Base-by-base conservation (phyloP, 1,140 invertebrate species). In the Atta colombica region DNA sequence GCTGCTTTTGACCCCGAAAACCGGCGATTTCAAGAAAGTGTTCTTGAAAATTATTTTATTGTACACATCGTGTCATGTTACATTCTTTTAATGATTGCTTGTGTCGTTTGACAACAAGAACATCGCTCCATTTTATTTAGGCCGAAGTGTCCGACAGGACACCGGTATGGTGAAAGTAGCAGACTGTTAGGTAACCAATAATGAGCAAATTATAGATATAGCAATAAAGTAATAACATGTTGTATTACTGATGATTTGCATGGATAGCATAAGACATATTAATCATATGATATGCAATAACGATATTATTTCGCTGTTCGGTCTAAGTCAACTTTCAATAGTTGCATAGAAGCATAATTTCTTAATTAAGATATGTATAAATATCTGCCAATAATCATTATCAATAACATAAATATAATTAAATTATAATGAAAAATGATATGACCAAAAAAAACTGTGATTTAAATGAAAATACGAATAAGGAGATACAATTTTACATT, bases 1-100 rank as follows among this genome's bases (percentile, higher is more conserved):
- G 51, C 77, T 58, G 85, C 66, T 63, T 85, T 28, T 78, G 89
- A 90, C 89, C 88, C 78, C 88, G 74, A 89, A 87, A 87, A 6
- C 72, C 69, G 69, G 86, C 25, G 63, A 31, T 77, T 82, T 63
- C 35, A 51, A 86, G 84, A 77, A 69, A 86, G 4, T 28, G 53
- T 51, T 61, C 39, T 75, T 28, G 10, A 84, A 84, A 61, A 75
- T 31, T 61, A 14, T 14, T 14, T 39, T 49, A 28, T 49, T 49
- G 25, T n/a, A 58, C 1, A 21, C 10, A 49, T 35, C 21, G 10
- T 5, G 31, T 18, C 2, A 16, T 8, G 25, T 61, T 49, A 55
- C 28, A 25, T 16, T 69, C 18, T 21, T 61, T 8, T 10, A 45
- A 49, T 16, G n/a, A 72, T 28, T 12, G 51, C 53, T 45, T 35